Percentiles rank a stretch among this genome's conserved stretches.
Conservation (phyloP, 30 jellyfish, hydroid and myxozoan species). For the Nemopilema nomurai region DNA sequence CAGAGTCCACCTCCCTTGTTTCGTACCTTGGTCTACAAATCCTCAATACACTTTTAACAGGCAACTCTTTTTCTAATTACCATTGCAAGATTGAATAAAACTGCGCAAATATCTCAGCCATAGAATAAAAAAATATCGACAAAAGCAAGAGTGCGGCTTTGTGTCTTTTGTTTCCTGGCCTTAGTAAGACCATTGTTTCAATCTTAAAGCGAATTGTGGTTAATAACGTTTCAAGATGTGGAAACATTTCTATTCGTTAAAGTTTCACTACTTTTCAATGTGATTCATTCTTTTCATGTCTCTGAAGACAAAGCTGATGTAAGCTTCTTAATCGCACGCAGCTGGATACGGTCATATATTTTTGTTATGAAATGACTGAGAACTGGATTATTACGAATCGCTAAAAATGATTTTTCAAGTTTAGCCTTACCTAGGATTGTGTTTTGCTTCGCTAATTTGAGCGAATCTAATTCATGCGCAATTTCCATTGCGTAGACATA, state of each 20-base stretch:
- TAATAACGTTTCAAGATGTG: neutral
- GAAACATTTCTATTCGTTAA: neutral
- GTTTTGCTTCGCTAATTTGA: constrained; percentile 13
- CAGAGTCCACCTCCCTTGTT: too few relatives aligned
- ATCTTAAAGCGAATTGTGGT: neutral
- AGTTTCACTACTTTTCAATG: neutral
- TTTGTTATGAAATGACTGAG: neutral
- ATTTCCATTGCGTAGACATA: constrained; percentile 4
- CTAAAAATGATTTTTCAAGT: neutral
- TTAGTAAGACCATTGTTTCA: constrained; percentile 4
- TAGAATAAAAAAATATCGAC: neutral
- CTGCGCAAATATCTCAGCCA: neutral
- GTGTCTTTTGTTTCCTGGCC: neutral
- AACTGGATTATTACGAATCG: neutral
- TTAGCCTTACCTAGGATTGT: neutral
- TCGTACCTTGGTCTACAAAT: neutral
- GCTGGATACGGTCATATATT: neutral
- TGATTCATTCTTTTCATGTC: neutral
- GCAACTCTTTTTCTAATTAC: neutral
- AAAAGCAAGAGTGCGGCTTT: neutral
- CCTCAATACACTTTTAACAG: neutral
- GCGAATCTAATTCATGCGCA: constrained; percentile 26
- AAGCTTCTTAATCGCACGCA: neutral
- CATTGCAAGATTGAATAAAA: neutral
- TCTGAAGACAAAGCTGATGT: neutral